Evolutionary conservation across 1,140 invertebrate genomes (phyloP).

Genomic region (Meloidogyne exigua): DNA sequence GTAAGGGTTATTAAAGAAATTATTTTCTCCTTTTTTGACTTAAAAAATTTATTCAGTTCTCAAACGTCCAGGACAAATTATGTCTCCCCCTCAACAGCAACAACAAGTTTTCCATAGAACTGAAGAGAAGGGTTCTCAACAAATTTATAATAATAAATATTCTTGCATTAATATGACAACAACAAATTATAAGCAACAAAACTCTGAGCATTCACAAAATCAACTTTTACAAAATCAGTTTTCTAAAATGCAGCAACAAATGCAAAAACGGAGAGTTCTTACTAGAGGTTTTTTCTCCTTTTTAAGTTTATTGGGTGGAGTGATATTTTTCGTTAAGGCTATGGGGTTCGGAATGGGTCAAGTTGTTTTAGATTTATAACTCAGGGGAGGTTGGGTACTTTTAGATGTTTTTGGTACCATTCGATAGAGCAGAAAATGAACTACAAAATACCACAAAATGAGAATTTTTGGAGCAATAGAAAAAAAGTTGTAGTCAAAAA

Average conservation of each 20-base stretch:
- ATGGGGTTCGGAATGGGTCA: no score
- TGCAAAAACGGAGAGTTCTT: neutral
- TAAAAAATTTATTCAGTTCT: neutral
- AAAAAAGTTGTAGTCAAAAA: no score
- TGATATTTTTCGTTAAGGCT: no score
- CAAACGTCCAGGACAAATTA: neutral
- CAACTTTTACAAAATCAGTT: neutral
- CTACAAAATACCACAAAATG: no score
- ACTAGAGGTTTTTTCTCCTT: neutral
- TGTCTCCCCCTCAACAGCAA: neutral
- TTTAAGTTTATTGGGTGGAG: no score
- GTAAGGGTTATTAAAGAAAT: no score
- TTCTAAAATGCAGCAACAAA: slow-evolving; percentile 1
- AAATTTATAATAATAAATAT: slow-evolving; percentile 1
- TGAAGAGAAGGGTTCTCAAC: neutral
- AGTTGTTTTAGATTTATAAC: no score
- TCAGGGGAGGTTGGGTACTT: no score
- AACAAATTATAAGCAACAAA: neutral
- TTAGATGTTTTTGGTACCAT: no score
- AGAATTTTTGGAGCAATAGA: no score
- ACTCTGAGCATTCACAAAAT: neutral
- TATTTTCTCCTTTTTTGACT: no score
- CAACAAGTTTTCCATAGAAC: neutral
- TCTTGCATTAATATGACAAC: neutral
- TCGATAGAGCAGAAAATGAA: no score